Evolutionary conservation across 2,888 invertebrate species (phyloP).

Genomic region (Diogma glabrata): DNA sequence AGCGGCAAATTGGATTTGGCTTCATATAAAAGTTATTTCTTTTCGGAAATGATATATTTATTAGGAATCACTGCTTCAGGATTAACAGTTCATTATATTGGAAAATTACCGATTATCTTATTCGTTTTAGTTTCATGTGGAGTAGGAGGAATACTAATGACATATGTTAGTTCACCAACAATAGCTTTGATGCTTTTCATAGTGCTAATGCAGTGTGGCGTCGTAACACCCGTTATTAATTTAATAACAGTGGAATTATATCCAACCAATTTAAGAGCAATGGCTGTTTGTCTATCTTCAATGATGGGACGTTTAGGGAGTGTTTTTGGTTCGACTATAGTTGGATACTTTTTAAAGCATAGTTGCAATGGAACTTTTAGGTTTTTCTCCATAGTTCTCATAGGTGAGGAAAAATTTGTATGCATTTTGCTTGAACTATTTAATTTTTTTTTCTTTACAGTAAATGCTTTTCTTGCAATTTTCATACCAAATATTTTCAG

Average conservation of each 20-base stretch:
- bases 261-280: constrained; percentile 35
- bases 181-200: constrained; percentile 26
- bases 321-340: constrained; percentile 37
- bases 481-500: constrained; percentile 13
- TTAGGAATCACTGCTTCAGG: constrained; percentile 27
- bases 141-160: constrained; percentile 21
- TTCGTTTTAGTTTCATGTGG: constrained; percentile 22
- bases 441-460: neutral
- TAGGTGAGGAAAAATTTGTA: no score
- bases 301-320: constrained; percentile 41
- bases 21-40: no score
- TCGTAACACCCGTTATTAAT: constrained; percentile 29
- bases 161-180: constrained; percentile 23
- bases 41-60: constrained; percentile 26
- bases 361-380: constrained; percentile 37
- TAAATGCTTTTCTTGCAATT: constrained; percentile 8
- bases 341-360: constrained; percentile 36
- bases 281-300: constrained; percentile 41
- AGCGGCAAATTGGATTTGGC: no score
- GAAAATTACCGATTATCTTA: constrained; percentile 25
- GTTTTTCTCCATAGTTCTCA: no score
- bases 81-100: constrained; percentile 25
- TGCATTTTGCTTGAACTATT: neutral
- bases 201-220: constrained; percentile 24
- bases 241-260: constrained; percentile 30